Evolutionary conservation across 2,113 vertebrate genomes (phyloP).

Genomic region (Dipodomys merriami): DNA sequence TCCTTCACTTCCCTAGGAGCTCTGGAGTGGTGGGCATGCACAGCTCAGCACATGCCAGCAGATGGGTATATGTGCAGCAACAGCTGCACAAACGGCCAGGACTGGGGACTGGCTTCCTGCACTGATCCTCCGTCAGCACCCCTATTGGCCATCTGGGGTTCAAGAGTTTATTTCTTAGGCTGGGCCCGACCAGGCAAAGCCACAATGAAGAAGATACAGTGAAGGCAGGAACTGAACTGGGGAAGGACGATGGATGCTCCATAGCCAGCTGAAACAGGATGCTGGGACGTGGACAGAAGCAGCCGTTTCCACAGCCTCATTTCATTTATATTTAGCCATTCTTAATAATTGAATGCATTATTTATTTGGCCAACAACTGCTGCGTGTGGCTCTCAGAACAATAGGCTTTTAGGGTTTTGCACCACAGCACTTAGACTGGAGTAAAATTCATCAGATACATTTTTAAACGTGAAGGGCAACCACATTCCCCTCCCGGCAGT

Average conservation of each 20-base stretch:
- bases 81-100: constrained; percentile 66
- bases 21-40: constrained; percentile 55
- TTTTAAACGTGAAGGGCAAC: constrained; percentile 55
- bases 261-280: background rate
- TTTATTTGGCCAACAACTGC: constrained; percentile 68
- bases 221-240: background rate
- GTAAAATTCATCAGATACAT: constrained; percentile 61
- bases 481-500: background rate
- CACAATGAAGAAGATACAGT: too few species aligned
- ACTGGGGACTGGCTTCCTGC: background rate
- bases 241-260: background rate
- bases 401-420: constrained; percentile 66
- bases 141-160: constrained; percentile 53
- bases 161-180: constrained; percentile 72
- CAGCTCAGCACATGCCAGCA: background rate
- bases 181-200: constrained; percentile 51
- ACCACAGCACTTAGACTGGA: constrained; percentile 32
- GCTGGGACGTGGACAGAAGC: background rate
- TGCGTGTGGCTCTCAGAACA: constrained; percentile 51
- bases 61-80: too few species aligned
- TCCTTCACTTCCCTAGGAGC: constrained; percentile 68
- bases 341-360: constrained; percentile 67
- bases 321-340: constrained; percentile 74
- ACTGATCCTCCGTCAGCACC: constrained; percentile 75
- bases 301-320: constrained; percentile 17